Conservation (phyloP, 2,113 vertebrate species). For the Colius striatus region DNA sequence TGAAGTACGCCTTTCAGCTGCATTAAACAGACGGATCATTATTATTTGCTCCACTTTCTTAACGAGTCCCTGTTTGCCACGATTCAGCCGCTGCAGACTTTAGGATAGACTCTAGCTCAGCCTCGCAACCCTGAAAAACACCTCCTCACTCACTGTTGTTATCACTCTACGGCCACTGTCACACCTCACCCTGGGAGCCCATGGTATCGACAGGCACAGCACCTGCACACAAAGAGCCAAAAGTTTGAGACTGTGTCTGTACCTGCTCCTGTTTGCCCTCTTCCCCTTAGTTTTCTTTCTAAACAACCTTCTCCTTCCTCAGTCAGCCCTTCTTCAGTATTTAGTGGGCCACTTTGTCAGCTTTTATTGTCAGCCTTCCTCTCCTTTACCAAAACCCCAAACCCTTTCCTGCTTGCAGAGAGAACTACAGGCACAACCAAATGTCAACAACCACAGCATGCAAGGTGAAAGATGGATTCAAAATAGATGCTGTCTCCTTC, state of each 20-base stretch:
- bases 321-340: neutral
- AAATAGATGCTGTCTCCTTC: neutral
- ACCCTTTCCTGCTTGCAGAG: constrained; percentile 38
- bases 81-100: neutral
- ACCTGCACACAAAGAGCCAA: neutral
- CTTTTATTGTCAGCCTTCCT: neutral
- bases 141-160: neutral
- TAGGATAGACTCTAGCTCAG: neutral
- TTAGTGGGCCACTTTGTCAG: neutral
- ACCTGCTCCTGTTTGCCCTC: neutral
- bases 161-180: fast-evolving
- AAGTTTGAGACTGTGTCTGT: neutral
- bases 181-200: neutral
- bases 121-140: neutral
- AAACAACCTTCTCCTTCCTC: neutral
- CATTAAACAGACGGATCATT: constrained; percentile 55
- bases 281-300: neutral
- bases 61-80: constrained; percentile 35
- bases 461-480: neutral
- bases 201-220: neutral
- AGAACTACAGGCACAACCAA: neutral
- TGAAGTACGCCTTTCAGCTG: constrained; percentile 52
- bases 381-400: constrained; percentile 30
- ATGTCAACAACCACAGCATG: neutral
- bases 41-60: constrained; percentile 63